These are phyloP conservation scores for Pilophorus perplexus DNA, from an alignment of 2,888 invertebrate genomes.

Conservation along the genomic window DNA sequence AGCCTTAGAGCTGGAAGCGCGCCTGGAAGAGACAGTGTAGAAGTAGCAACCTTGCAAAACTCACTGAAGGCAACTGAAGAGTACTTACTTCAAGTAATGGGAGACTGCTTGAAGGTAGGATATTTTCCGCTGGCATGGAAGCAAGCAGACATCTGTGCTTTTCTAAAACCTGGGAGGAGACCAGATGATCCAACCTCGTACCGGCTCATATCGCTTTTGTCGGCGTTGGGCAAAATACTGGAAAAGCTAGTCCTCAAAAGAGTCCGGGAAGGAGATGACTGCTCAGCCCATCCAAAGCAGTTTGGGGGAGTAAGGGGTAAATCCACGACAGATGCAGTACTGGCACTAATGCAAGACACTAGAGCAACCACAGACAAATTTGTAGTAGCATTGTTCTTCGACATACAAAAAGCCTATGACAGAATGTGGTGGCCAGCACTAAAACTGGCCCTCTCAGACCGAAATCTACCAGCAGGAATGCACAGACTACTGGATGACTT, in stretches of 20 bases:
- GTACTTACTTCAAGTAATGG: background rate
- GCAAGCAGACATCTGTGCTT: background rate
- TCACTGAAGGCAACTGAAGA: too few relatives aligned
- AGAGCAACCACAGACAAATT: background rate
- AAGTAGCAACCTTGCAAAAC: background rate
- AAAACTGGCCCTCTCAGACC: background rate
- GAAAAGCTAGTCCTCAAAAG: background rate
- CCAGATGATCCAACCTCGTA: slow-evolving; percentile 6
- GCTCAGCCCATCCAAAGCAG: background rate
- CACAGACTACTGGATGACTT: background rate
- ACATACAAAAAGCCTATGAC: slow-evolving; percentile 16
- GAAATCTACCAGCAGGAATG: background rate
- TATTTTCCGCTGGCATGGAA: slow-evolving; percentile 20
- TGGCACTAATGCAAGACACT: background rate
- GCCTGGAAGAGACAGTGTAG: background rate
- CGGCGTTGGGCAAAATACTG: slow-evolving; percentile 8
- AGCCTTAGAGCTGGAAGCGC: background rate
- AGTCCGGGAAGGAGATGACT: background rate
- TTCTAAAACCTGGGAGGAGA: slow-evolving; percentile 6
- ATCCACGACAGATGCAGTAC: slow-evolving; percentile 8
- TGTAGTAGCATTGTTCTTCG: slow-evolving; percentile 4
- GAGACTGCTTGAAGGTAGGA: slow-evolving; percentile 4
- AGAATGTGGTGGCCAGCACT: background rate
- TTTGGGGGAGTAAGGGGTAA: background rate
- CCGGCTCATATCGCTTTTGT: background rate